Evolutionary conservation across 1,140 invertebrate species (phyloP), one percentile per base, ranked within the genome.

Genomic region (Cecropterus lyciades): DNA sequence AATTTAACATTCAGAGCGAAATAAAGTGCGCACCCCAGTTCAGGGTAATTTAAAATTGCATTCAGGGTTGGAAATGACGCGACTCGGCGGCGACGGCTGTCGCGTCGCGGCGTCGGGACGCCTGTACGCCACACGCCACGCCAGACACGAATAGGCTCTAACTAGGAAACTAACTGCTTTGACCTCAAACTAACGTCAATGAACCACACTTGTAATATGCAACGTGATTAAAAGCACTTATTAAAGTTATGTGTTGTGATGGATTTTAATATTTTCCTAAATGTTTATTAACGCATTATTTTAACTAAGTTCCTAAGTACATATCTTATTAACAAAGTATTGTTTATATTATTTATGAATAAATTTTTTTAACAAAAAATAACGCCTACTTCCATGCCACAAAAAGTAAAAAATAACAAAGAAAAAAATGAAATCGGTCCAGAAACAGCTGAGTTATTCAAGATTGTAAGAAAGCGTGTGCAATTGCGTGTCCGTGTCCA

Each of bases 1-100:
- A 69, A 70, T 70, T 79, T 69, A 56, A 43, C 59, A 65, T 70
- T 70, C 59, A 66, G 72, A 67, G 49, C 69, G 66, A 67, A 79
- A 73, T 76, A 69, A 80, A 75, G 45, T 71, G 45, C 60, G 57
- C 80, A 78, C 78, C 77, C 79, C 67, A 71, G 68, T 81, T 77
- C 75, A 55, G 73, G 73, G 80, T 85, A 84, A 89, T 86, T 86
- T 84, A 59, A 80, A 87, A 87, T 86, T 84, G 80, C 82, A 82
- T 65, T 49, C 51, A 75, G 81, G 84, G 82, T 85, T 77, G 77
- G 51, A 43, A 8, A 45, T 52, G 72, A 67, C 73, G 68, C 69
- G 80, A 73, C 80, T 68, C 56, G 53, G 52, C 72, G 75, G 67
- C 78, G 77, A 15, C 74, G 60, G 59, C 69, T 40, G 55, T 48